Evolutionary conservation across 2,797 vertebrate genomes (phyloP).

Genomic region (Chloroceryle amazona): DNA sequence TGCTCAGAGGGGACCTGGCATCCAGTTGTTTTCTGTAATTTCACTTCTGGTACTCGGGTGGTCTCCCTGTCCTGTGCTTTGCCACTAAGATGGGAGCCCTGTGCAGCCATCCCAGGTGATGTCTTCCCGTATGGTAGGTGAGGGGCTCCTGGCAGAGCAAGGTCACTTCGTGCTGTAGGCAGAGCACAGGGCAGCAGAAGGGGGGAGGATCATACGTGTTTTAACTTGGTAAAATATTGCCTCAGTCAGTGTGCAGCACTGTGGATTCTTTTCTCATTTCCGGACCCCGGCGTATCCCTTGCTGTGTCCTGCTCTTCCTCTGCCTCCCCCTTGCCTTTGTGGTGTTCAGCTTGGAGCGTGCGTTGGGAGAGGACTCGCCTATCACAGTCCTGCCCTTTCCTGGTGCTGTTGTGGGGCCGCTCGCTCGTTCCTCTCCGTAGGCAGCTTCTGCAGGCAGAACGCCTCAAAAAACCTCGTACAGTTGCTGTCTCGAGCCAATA

Average conservation of each 20-base stretch:
- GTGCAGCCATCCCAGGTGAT: neutral
- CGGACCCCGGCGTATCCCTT: neutral
- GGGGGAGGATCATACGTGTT: accelerated
- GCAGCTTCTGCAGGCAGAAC: neutral
- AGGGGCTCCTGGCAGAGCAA: neutral
- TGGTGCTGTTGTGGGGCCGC: neutral
- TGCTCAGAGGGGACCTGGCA: neutral
- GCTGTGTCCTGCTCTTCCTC: neutral
- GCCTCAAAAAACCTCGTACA: accelerated
- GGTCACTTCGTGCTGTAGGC: neutral
- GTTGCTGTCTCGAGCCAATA: neutral
- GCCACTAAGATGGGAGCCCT: neutral
- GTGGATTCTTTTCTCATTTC: neutral
- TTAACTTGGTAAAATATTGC: neutral
- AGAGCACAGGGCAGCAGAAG: neutral
- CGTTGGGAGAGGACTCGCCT: neutral
- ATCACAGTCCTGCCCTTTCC: slow-evolving; percentile 31
- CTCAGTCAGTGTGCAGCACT: neutral
- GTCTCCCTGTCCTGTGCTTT: neutral
- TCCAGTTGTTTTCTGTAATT: neutral
- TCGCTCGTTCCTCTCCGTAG: neutral
- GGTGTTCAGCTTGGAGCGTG: neutral
- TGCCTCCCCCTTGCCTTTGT: neutral
- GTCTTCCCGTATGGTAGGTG: neutral
- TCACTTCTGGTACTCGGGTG: neutral